Conservation (phyloP, 2,113 vertebrate species). For the Galemys pyrenaicus region DNA sequence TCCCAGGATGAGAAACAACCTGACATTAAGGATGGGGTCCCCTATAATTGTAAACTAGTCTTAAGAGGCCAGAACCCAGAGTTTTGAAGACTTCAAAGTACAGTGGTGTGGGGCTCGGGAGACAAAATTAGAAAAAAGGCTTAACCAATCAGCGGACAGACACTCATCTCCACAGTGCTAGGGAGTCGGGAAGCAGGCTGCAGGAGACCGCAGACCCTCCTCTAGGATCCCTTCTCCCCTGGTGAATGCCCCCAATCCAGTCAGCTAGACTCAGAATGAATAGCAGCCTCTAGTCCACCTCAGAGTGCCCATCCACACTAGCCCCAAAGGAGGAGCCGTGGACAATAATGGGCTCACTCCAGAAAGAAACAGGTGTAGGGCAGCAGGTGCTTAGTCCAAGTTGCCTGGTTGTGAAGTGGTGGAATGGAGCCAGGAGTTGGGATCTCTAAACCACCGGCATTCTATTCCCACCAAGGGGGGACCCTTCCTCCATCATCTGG, state of each 20-base stretch:
- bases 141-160: neutral
- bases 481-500: neutral
- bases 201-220: neutral
- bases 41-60: neutral
- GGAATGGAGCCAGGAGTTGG: neutral
- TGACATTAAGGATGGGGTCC: neutral
- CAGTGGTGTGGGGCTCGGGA: too few species aligned
- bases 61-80: neutral
- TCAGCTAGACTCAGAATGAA: neutral
- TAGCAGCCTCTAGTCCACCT: neutral
- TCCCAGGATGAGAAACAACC: neutral
- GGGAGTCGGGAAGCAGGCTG: neutral
- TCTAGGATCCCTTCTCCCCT: neutral
- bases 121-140: neutral
- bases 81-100: neutral
- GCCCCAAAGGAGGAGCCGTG: neutral
- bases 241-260: neutral
- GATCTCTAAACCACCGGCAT: neutral
- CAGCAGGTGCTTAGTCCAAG: neutral
- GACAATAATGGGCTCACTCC: neutral
- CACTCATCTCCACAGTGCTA: fast-evolving
- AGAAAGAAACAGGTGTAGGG: neutral
- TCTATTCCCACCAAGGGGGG: neutral
- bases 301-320: neutral
- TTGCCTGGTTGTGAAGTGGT: neutral